phyloP scores from a whole-genome alignment of 2,797 vertebrate genomes.

The Characodon lateralis region DNA sequence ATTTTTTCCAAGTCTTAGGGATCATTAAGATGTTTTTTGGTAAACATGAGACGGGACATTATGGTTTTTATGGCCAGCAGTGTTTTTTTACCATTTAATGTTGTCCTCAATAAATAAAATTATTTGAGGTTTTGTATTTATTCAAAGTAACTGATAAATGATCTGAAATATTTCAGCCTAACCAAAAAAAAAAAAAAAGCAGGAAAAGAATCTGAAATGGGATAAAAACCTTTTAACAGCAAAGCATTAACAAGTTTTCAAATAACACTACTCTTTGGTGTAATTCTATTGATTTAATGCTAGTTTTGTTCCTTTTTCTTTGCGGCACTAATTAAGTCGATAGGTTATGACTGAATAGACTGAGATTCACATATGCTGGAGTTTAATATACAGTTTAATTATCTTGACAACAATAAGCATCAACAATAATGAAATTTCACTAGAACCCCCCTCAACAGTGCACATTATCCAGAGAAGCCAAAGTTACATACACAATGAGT shows the following conservation, averaged over 20 bases:
- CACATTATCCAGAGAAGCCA: slow-evolving; percentile 52
- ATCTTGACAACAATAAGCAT: slow-evolving; percentile 80
- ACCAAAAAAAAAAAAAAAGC: background rate
- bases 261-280: background rate
- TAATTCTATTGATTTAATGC: background rate
- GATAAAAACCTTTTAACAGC: background rate
- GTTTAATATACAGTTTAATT: slow-evolving; percentile 82
- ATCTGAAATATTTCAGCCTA: background rate
- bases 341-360: background rate
- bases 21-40: background rate
- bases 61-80: too few species aligned
- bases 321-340: background rate
- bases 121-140: background rate
- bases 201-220: background rate
- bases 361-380: slow-evolving; percentile 16
- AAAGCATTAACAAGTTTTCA: background rate
- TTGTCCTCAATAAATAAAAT: background rate
- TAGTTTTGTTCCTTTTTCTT: background rate
- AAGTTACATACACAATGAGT: slow-evolving; percentile 70
- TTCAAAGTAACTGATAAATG: background rate
- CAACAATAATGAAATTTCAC: slow-evolving; percentile 73
- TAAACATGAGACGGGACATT: background rate
- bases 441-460: slow-evolving; percentile 66
- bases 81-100: background rate
- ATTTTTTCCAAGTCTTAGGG: too few species aligned